Conservation (phyloP, 2,113 vertebrate genomes). For the Pelodiscus sinensis region DNA sequence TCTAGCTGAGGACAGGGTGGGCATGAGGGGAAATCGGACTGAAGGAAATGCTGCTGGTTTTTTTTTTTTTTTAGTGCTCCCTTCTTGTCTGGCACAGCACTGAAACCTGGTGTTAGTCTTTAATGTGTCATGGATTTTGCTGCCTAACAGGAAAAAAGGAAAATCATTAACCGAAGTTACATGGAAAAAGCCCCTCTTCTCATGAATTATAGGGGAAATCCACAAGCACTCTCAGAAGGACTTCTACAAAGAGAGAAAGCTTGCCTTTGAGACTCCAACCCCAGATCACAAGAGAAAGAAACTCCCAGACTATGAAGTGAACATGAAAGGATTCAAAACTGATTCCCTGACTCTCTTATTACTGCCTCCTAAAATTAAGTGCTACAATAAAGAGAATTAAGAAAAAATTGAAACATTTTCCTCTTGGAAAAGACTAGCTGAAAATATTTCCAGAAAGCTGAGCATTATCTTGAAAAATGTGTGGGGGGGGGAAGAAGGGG, state of each 20-base stretch:
- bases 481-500: not conserved
- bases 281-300: slow-evolving; percentile 19
- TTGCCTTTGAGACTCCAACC: not conserved
- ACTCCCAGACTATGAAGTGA: not conserved
- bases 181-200: not conserved
- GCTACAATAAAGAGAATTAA: not conserved
- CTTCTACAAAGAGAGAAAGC: slow-evolving; percentile 10
- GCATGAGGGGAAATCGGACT: not conserved
- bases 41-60: not conserved
- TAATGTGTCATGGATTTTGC: not conserved
- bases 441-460: not conserved
- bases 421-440: not conserved
- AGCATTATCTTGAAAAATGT: not conserved
- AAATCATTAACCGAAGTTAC: not conserved
- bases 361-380: not conserved
- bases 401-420: not conserved
- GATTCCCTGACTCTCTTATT: not conserved
- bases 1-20: not conserved
- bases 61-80: not conserved
- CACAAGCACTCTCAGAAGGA: not conserved
- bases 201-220: not conserved
- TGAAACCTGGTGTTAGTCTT: not conserved
- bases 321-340: slow-evolving; percentile 18
- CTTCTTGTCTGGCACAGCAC: not conserved
- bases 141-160: not conserved